Evolutionary conservation across 2,797 vertebrate species (phyloP), one percentile per base, ranked within the genome.

Genomic region (Poecile montanus): DNA sequence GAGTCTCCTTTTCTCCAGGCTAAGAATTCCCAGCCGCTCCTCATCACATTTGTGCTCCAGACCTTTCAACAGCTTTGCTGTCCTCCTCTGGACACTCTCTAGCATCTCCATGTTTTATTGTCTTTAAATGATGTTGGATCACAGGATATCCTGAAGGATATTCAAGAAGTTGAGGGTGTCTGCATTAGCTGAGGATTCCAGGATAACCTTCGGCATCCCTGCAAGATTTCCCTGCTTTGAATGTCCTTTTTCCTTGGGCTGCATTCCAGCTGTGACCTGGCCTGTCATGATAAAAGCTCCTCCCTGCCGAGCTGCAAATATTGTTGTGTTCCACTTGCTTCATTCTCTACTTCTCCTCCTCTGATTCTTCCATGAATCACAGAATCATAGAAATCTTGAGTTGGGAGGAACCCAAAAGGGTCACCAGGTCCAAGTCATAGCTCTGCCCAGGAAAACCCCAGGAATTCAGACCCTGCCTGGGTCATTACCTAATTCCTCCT

Each of bases 1-100:
- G 16, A 72, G 18, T 19, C 13, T 42, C 9, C 26, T 48, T 36
- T 51, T 34, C 51, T 53, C 15, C 60, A 78, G 5, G 26, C 3
- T 16, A 17, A 60, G 12, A 57, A 51, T 34, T 80, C 29, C 13
- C 29, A 65, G 34, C 9, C 1, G 0, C 27, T 60, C 47, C 22
- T 40, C 9, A 54, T 40, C 40, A 60, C 3, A 36, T 22, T 20
- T 60, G 13, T 17, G 11, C 26, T 72, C 40, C 40, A 42, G 53
- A 32, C 2, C 3, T 15, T 54, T 27, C 47, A 54, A 16, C 53
- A 47, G 3, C 10, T 63, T 34, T 0, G 0, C 6, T 48, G 17
- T 8, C 13, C 20, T 42, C 22, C 40, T 27, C n/a, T 10, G 18
- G 8, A 54, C 27, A 38, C 11, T 22, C 21, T 26, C 25, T 16